Evolutionary conservation across 2,888 invertebrate genomes (phyloP).

Genomic region (Amphipoea oculea): DNA sequence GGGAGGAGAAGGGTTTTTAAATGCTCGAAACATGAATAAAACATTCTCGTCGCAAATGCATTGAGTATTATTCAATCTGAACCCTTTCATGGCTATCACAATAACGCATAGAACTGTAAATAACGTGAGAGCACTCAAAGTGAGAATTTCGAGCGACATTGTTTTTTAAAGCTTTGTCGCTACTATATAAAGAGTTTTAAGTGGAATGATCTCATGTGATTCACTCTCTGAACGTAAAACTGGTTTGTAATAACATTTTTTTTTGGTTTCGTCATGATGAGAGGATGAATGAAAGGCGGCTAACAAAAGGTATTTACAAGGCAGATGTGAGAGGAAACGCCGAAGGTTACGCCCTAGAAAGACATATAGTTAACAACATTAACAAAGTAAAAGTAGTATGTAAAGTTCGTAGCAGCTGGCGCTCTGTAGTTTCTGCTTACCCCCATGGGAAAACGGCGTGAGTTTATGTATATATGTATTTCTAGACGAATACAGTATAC

Average conservation of each 20-base stretch:
- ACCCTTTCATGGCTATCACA: constrained; percentile 49
- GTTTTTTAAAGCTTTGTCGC: constrained; percentile 29
- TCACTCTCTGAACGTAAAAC: not conserved
- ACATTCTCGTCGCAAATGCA: constrained; percentile 47
- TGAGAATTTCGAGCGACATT: constrained; percentile 24
- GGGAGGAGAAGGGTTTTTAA: constrained; percentile 29
- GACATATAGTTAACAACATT: not conserved
- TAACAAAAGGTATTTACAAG: not conserved
- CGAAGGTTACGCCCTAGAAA: not conserved
- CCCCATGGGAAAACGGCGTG: not conserved
- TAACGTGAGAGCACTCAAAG: constrained; percentile 40
- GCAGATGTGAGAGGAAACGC: not conserved
- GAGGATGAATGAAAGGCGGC: not conserved
- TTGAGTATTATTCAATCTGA: constrained; percentile 47
- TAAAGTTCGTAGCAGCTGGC: not conserved
- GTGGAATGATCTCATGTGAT: constrained; percentile 17
- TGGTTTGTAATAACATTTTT: constrained; percentile 1
- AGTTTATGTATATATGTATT: not conserved
- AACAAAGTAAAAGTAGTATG: not conserved
- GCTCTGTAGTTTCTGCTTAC: not conserved
- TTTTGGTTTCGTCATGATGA: not conserved
- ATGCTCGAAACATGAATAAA: constrained; percentile 55
- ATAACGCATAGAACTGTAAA: constrained; percentile 45
- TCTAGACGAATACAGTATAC: not conserved
- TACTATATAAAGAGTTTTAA: constrained; percentile 11